phyloP scores from a whole-genome alignment of 2,888 invertebrate genomes.

The Dryomyza anilis region DNA sequence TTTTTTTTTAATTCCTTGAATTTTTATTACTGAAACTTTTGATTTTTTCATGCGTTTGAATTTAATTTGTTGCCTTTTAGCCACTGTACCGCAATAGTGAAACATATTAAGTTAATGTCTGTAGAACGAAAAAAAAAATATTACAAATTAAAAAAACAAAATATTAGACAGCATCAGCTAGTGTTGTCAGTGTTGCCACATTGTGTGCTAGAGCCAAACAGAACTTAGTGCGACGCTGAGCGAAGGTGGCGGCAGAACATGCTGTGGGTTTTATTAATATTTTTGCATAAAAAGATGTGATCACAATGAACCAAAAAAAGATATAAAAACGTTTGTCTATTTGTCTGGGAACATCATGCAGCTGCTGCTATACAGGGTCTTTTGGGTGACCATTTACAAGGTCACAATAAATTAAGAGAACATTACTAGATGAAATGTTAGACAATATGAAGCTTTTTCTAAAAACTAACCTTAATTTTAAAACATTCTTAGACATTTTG shows the following conservation, averaged over 20 bases:
- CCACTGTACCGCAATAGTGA: neutral
- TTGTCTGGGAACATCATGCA: too few species aligned
- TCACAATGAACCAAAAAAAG: neutral
- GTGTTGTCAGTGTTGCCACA: slow-evolving; percentile 6
- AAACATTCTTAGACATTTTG: too few species aligned
- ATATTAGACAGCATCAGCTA: slow-evolving; percentile 1
- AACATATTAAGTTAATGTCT: slow-evolving; percentile 12
- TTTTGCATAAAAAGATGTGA: slow-evolving; percentile 24
- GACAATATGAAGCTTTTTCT: neutral
- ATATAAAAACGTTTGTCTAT: neutral
- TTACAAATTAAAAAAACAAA: too few species aligned
- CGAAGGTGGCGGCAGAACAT: slow-evolving; percentile 1
- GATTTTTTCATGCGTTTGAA: too few species aligned
- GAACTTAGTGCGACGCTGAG: neutral
- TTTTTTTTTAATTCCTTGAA: neutral
- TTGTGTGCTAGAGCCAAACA: neutral
- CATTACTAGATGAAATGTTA: neutral
- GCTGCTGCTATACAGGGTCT: too few species aligned
- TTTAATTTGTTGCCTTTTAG: too few species aligned
- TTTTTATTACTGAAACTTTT: too few species aligned
- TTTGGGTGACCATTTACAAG: too few species aligned
- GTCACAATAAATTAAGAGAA: neutral
- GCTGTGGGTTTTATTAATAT: slow-evolving; percentile 16
- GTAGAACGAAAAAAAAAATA: neutral
- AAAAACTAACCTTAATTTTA: neutral